Percentiles rank a stretch among this genome's conserved stretches.
Evolutionary conservation across 2,888 invertebrate species (phyloP).

Genomic region (Dolomedes plantarius): DNA sequence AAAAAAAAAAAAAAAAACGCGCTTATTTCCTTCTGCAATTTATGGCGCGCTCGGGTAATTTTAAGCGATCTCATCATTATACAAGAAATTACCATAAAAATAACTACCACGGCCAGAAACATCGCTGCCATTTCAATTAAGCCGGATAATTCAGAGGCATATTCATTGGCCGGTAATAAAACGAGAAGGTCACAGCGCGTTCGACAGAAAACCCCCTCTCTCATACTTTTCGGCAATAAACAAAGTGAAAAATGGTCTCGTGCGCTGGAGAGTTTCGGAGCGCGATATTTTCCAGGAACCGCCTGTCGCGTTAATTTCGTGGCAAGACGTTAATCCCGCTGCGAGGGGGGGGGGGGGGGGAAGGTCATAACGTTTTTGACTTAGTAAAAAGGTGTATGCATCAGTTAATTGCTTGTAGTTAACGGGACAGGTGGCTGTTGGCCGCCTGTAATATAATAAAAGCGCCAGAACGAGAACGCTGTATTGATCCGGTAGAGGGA

Average conservation of each 20-base stretch:
- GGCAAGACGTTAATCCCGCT: not conserved
- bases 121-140: not conserved
- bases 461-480: not conserved
- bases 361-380: slow-evolving; percentile 2
- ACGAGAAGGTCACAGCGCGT: not conserved
- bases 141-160: not conserved
- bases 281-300: not conserved
- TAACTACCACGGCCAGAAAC: not conserved
- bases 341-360: too few species aligned
- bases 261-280: not conserved
- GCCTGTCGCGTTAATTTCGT: not conserved
- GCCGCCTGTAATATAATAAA: too few species aligned
- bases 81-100: not conserved
- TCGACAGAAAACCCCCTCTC: not conserved
- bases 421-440: not conserved
- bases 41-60: too few species aligned
- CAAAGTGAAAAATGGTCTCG: not conserved
- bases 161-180: not conserved
- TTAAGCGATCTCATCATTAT: not conserved
- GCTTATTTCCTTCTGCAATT: too few species aligned
- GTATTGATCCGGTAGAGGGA: not conserved
- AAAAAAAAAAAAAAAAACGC: too few species aligned
- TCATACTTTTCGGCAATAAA: not conserved
- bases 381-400: not conserved
- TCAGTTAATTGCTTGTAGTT: not conserved